Evolutionary conservation across 2,113 vertebrate genomes (phyloP), one percentile per base, ranked within the genome.

Genomic region (Nicator chloris): DNA sequence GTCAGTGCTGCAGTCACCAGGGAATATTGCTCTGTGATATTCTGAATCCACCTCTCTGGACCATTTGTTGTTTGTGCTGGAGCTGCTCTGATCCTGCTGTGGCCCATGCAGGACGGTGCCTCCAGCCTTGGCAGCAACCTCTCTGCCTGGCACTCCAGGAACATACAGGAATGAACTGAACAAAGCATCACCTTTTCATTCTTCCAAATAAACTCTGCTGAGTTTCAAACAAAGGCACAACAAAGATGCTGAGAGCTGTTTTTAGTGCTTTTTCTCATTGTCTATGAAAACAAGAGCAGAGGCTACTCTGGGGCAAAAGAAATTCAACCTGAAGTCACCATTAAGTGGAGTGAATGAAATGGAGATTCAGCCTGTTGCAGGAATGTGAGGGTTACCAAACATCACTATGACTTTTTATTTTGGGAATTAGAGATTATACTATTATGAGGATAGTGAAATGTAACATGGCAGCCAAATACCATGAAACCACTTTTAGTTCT

Each of bases 81-180:
- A 49, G 23, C 65, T 10, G 7, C 56, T 66, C 20, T 6, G 39
- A 8, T 45, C 13, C 50, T 50, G 33, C n/a, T 2, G 2, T 18
- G 8, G 44, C 30, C 71, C 2, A 0, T 6, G 39, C 22, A 19
- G 64, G 64, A 22, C 63, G 68, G 49, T 7, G 13, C 15, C 68
- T 64, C 53, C 68, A 39, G 72, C 35, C 0, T 0, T 23, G 26
- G 70, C 88, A 64, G 17, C 0, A 0, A 64, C 33, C 27, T 3
- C 2, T 10, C n/a, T 0, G 0, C 64, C 1, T 2, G 68, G 44
- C 23, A 27, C 51, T n/a, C 65, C 72, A n/a, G 33, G 10, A 44
- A 24, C 4, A 1, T 4, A 13, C 17, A 1, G 50, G 30, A 68
- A 63, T 11, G 30, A 77, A 44, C 3, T 3, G 26, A 37, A 35